Base-by-base conservation (phyloP, 2,888 invertebrate genomes). In the Caenorhabditis afra region DNA sequence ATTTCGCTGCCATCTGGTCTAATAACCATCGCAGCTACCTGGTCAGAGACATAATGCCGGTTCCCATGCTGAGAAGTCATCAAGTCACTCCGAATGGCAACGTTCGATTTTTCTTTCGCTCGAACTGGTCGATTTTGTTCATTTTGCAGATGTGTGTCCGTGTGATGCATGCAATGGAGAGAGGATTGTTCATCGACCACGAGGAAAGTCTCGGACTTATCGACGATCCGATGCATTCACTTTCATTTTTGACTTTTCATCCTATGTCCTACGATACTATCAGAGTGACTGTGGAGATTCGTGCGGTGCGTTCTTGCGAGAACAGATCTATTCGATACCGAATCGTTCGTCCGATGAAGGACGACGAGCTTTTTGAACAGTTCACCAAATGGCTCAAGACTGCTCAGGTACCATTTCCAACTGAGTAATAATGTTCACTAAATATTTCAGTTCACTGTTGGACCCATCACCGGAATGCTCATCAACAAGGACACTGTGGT, bases 271-370 rank as follows among this genome's bases (percentile, higher is more conserved):
- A 61, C 14, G 61, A 45, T 0, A 0, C n/a, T 5, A 44, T 67
- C 29, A 53, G 47, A 18, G 55, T 35, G 1, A 55, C 52, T 45
- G 66, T 64, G 11, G 79, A 79, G 58, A 16, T 79, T 10, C 61
- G 58, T 11, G 67, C 79, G 1, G 47, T 79, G 11, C 66, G 79
- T 7, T 18, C 73, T 0, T 1, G 18, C 1, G 67, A 73, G 11
- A 79, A 79, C 29, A 39, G 47, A 37, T 62, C 79, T 0, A 67
- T 73, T 2, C 66, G 79, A 1, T 79, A 61, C 29, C 73, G 79
- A 7, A 73, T 79, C 12, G 45, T 73, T 8, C 64, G 65, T n/a
- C 37, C 29, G 16, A 22, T 35, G 12, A 2, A 18, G 1, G 55
- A 64, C 35, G 65, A 71, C 5, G 58, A 58, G 1, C 12, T 22